Evolutionary conservation across 2,797 vertebrate genomes (phyloP), one percentile per base, ranked within the genome.

Genomic region (Heliangelus exortis): DNA sequence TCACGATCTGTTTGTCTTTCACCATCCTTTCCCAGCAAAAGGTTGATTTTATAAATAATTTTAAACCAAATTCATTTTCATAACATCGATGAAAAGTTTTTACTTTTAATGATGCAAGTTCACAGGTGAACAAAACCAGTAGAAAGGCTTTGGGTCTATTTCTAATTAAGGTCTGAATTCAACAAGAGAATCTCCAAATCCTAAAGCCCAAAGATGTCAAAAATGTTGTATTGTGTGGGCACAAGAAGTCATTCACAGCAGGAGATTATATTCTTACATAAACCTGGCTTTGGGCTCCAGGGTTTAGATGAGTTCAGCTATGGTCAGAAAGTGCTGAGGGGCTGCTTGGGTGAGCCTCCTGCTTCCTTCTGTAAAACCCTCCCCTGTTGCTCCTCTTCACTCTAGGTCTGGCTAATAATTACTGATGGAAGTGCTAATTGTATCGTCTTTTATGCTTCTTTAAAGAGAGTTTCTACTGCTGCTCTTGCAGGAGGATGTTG

Each of bases 241-340:
- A 96, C 55, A 91, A 68, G 12, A 73, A 83, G 69, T 71, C 33
- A 33, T 87, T 87, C 68, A 78, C 18, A 67, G 85, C 19, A 43
- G 76, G 81, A 80, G 88, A 86, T 95, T 92, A 77, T 19, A 10
- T 16, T 74, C 62, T 93, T 74, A 58, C 1, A 8, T 96, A 97
- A 93, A 65, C 59, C 87, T 62, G 80, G 83, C 89, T 68, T 31
- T 62, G 76, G 33, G 51, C 36, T 20, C 34, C 45, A 8, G 75
- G 31, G 57, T 1, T 71, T 83, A 67, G 28, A 14, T 0, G 3
- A 63, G 90, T 89, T 95, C 90, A 92, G 61, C 21, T 33, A 4
- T 0, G 31, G 62, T 67, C 82, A 86, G 81, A 55, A 50, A 83
- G 41, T 1, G 34, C 51, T 26, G 13, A 0, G 0, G 36, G 36